Evolutionary conservation across 2,888 invertebrate species (phyloP).

Genomic region (Clusia tigrina): DNA sequence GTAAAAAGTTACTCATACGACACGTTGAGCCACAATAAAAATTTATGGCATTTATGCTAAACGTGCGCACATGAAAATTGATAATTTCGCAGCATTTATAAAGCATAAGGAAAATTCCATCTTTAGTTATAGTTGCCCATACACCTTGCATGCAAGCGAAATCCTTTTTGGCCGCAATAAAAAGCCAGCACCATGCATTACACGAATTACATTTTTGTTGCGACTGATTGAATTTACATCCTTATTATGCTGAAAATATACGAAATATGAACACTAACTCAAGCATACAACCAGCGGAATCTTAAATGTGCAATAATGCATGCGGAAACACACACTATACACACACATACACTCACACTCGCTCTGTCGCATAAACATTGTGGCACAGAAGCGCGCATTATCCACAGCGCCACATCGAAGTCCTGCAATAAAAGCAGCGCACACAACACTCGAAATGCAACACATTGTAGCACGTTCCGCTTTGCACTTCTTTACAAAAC

Average conservation of each 20-base stretch:
- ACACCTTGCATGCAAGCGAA: background rate
- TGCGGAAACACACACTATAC: background rate
- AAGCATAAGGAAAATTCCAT: too few relatives aligned
- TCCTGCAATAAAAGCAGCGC: background rate
- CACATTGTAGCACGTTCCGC: slow-evolving; percentile 38
- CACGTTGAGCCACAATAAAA: too few relatives aligned
- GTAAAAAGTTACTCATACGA: too few relatives aligned
- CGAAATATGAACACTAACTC: slow-evolving; percentile 7
- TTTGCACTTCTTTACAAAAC: slow-evolving; percentile 33
- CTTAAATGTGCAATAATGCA: slow-evolving; percentile 1
- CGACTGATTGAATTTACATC: slow-evolving; percentile 4
- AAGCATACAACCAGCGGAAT: background rate
- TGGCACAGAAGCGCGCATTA: too few relatives aligned
- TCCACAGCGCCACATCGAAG: background rate
- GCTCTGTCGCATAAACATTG: too few relatives aligned
- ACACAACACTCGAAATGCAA: slow-evolving; percentile 29
- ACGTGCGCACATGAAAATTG: too few relatives aligned
- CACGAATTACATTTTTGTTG: background rate
- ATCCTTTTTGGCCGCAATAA: background rate
- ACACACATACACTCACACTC: background rate
- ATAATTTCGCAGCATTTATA: too few relatives aligned
- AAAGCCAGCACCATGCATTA: background rate
- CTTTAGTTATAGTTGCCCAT: too few relatives aligned
- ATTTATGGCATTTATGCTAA: too few relatives aligned
- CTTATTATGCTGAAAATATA: background rate